These are phyloP conservation scores for Bradysia coprophila DNA, from an alignment of 1,140 invertebrate genomes.

Conservation along the genomic window DNA sequence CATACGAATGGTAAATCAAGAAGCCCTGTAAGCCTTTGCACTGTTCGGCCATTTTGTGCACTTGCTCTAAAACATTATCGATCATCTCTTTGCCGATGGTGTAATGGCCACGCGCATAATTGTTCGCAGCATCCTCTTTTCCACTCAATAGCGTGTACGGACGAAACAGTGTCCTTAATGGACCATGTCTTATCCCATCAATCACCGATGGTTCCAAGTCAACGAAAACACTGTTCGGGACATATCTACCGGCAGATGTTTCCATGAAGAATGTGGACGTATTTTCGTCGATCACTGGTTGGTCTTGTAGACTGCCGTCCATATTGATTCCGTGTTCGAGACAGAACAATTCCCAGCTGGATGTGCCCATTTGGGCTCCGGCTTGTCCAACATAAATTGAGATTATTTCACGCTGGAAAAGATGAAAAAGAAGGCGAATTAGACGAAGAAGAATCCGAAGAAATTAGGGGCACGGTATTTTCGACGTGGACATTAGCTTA, in stretches of 20 bases:
- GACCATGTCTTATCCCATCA: constrained; percentile 67
- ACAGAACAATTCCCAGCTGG: constrained; percentile 39
- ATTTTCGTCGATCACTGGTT: constrained; percentile 12
- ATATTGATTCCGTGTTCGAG: constrained; percentile 66
- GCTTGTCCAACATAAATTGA: constrained; percentile 57
- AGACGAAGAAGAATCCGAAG: too few species aligned
- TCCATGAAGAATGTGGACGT: constrained; percentile 43
- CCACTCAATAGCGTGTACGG: constrained; percentile 46
- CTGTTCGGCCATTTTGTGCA: constrained; percentile 32
- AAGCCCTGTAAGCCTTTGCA: constrained; percentile 50
- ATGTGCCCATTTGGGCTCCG: constrained; percentile 55
- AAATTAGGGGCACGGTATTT: too few species aligned
- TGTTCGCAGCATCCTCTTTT: constrained; percentile 58
- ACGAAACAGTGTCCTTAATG: constrained; percentile 60
- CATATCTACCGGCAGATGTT: constrained; percentile 64
- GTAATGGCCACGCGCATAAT: constrained; percentile 48
- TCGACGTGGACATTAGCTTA: too few species aligned
- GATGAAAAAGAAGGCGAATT: too few species aligned
- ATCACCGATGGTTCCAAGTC: constrained; percentile 72
- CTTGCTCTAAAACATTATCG: constrained; percentile 35
- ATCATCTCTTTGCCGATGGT: constrained; percentile 41
- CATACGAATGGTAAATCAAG: constrained; percentile 65
- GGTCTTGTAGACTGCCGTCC: constrained; percentile 35
- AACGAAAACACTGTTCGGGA: constrained; percentile 59
- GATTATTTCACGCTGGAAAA: constrained; percentile 37